Conservation (phyloP, 2,113 vertebrate species). For the Chrysemys picta region DNA sequence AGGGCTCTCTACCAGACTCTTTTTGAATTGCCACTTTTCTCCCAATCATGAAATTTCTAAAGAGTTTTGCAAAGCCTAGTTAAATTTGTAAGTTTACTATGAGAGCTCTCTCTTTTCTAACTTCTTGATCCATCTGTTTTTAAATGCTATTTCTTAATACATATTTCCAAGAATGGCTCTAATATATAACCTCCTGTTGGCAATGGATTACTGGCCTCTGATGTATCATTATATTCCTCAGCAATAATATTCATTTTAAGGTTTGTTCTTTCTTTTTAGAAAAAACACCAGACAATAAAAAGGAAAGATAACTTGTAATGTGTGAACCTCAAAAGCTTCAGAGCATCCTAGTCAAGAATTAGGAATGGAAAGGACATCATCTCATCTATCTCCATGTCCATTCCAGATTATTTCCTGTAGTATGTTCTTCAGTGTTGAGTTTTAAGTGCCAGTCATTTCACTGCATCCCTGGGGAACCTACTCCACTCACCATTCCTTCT, state of each 20-base stretch:
- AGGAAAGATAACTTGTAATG: rapidly evolving
- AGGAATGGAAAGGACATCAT: not conserved
- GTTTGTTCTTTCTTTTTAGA: not conserved
- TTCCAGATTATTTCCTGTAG: not conserved
- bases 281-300: rapidly evolving
- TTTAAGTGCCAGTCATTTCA: not conserved
- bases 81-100: not conserved
- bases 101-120: not conserved
- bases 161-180: not conserved
- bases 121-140: not conserved
- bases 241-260: not conserved
- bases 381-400: not conserved
- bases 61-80: not conserved
- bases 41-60: not conserved
- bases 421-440: not conserved
- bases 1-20: not conserved
- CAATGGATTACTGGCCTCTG: not conserved
- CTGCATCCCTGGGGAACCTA: not conserved
- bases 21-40: not conserved
- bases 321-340: not conserved
- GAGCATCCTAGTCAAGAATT: not conserved
- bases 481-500: not conserved
- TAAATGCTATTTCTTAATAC: not conserved
- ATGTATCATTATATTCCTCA: not conserved
- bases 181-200: not conserved